These are phyloP conservation scores for Gallinago paraguaiae DNA, from an alignment of 2,113 vertebrate species.

Conservation along the genomic window DNA sequence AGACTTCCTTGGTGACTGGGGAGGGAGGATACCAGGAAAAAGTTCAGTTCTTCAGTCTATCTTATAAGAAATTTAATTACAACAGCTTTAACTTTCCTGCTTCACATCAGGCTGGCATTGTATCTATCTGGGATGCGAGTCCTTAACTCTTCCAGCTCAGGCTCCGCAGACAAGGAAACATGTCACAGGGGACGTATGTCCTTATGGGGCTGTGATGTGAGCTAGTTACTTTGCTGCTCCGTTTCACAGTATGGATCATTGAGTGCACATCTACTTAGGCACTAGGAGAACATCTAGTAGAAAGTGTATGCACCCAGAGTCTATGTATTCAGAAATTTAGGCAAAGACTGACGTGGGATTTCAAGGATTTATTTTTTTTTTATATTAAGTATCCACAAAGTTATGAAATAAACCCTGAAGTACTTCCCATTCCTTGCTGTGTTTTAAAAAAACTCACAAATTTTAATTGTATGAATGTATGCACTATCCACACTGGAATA, in stretches of 20 bases:
- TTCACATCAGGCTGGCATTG: not conserved
- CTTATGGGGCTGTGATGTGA: not conserved
- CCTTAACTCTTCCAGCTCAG: not conserved
- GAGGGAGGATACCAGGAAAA: not conserved
- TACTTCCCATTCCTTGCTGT: not conserved
- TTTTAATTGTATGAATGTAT: conserved; percentile 3
- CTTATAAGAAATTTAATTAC: not conserved
- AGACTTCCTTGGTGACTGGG: not conserved
- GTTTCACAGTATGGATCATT: not conserved
- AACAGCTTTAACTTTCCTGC: not conserved
- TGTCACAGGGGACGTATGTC: not conserved
- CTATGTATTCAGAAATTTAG: not conserved
- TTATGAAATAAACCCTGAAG: not conserved
- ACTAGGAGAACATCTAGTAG: not conserved
- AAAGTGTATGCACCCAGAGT: not conserved
- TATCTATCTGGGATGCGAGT: not conserved
- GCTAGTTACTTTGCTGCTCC: fast-evolving
- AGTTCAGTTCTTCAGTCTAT: not conserved
- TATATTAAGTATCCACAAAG: not conserved
- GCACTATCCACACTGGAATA: conserved; percentile 31
- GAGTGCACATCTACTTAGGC: not conserved
- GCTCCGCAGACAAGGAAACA: not conserved
- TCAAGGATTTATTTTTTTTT: not conserved
- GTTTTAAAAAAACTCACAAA: not conserved
- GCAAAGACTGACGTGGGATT: not conserved